A percentile compares a stretch with the other conserved stretches of the same genome.
phyloP scores from a whole-genome alignment of 2,113 vertebrate species.

The Periophthalmus modestus region DNA sequence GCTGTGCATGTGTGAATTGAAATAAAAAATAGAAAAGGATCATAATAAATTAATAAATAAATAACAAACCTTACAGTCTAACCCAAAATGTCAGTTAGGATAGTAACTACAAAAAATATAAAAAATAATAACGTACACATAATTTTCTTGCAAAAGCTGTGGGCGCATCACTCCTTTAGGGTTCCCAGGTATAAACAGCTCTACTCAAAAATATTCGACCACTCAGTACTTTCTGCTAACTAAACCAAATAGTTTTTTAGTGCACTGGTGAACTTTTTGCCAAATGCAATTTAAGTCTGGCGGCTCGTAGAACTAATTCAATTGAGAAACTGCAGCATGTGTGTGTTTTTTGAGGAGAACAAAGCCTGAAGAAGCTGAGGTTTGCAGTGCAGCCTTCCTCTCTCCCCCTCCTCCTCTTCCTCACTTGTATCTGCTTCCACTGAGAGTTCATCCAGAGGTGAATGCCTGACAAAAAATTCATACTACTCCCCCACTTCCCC shows the following conservation, averaged over 20 bases:
- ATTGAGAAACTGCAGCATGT: slow-evolving; percentile 4
- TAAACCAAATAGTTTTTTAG: neutral
- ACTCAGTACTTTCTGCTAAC: neutral
- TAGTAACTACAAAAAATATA: too few species aligned
- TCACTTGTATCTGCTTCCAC: slow-evolving; percentile 43
- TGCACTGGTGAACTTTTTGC: neutral
- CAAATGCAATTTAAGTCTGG: neutral
- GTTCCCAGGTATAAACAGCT: too few species aligned
- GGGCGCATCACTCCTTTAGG: too few species aligned
- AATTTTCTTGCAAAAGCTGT: too few species aligned
- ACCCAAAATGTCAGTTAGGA: too few species aligned
- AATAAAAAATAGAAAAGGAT: too few species aligned
- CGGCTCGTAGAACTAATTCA: neutral
- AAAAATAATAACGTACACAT: too few species aligned
- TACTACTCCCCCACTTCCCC: neutral
- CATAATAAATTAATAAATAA: too few species aligned
- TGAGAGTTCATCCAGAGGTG: slow-evolving; percentile 75
- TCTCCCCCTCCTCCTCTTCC: slow-evolving; percentile 32
- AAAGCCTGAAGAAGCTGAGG: slow-evolving; percentile 60
- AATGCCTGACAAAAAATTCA: slow-evolving; percentile 39
- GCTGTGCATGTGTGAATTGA: too few species aligned
- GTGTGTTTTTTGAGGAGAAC: slow-evolving; percentile 50
- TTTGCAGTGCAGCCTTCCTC: slow-evolving; percentile 52
- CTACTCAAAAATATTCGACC: too few species aligned
- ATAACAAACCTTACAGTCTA: too few species aligned